Base-by-base conservation (phyloP, 2,888 invertebrate species). In the Noctua janthina region DNA sequence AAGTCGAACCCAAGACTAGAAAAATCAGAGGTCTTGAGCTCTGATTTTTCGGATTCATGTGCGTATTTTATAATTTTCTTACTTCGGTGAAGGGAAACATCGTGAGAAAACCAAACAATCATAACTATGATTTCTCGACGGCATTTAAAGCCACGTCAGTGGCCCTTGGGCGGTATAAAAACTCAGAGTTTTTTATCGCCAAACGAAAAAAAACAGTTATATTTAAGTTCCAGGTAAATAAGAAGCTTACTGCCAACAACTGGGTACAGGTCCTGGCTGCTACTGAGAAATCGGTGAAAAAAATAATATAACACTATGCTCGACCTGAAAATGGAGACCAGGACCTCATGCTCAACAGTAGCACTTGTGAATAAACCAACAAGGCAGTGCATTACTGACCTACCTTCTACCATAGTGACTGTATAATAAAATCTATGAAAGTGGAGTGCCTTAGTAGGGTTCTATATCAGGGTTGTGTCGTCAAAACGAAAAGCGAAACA, bases 401-500 rank as follows among this genome's bases (percentile, higher is more conserved):
- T 43, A 11, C 23, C 54, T 64, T 75, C 74, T 81, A 66, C 67
- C 56, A 20, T 20, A 74, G 64, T 29, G 20, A 13, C 1, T 39
- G 54, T 64, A 67, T 77, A 79, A 80, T 82, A 84, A 86, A 83
- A 82, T 86, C 75, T 82, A 81, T 89, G 79, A 69, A 82, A 83
- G 77, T 81, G 8, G 77, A 83, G 77, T 84, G 86, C 80, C 71
- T 81, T 81, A 71, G 72, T 73, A 74, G 67, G 69, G 80, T 79
- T 84, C 85, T 84, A 82, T 81, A 84, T 70, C 51, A 72, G 81
- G 82, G 76, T 46, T 82, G 78, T 79, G 79, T 66, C 69, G 67
- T 80, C 75, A 83, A 84, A 88, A 80, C 69, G 74, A 74, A 87
- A 84, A 82, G 78, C 81, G 70, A 84, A 88, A 87, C 89, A 88